Evolutionary conservation across 1,140 invertebrate species (phyloP).

Genomic region (Pseudomyrmex concolor): DNA sequence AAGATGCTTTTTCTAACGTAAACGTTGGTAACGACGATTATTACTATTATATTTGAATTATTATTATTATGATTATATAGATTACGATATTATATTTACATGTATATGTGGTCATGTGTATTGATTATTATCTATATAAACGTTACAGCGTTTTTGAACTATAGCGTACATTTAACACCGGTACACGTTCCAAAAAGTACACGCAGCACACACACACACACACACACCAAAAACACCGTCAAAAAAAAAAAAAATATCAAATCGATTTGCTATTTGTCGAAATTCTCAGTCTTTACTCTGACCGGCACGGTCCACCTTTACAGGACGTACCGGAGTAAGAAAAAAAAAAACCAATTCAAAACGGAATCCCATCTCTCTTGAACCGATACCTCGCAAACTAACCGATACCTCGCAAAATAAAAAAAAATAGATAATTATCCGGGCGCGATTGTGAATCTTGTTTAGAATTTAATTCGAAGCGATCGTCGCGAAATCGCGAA

Average conservation of each 20-base stretch:
- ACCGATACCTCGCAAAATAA: slow-evolving; percentile 76
- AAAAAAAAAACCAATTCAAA: background rate
- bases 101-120: slow-evolving; percentile 78
- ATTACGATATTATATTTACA: slow-evolving; percentile 81
- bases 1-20: slow-evolving; percentile 83
- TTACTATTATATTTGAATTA: slow-evolving; percentile 80
- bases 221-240: background rate
- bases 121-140: slow-evolving; percentile 77
- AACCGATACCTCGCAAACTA: slow-evolving; percentile 74
- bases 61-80: slow-evolving; percentile 80
- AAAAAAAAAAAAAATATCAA: background rate
- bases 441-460: slow-evolving; percentile 49
- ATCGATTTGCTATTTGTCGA: slow-evolving; percentile 36
- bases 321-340: slow-evolving; percentile 23
- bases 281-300: slow-evolving; percentile 43
- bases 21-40: slow-evolving; percentile 80
- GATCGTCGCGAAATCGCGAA: slow-evolving; percentile 22
- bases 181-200: slow-evolving; percentile 29
- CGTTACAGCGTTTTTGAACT: slow-evolving; percentile 75
- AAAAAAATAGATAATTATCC: slow-evolving; percentile 65
- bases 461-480: slow-evolving; percentile 42
- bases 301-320: slow-evolving; percentile 55
- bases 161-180: slow-evolving; percentile 63
- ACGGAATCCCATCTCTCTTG: slow-evolving; percentile 44
- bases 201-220: background rate